Percentiles rank a stretch among this genome's conserved stretches.
phyloP scores from a whole-genome alignment of 92 coral and sea anemone genomes.

The Hydrozoanthus gracilis region DNA sequence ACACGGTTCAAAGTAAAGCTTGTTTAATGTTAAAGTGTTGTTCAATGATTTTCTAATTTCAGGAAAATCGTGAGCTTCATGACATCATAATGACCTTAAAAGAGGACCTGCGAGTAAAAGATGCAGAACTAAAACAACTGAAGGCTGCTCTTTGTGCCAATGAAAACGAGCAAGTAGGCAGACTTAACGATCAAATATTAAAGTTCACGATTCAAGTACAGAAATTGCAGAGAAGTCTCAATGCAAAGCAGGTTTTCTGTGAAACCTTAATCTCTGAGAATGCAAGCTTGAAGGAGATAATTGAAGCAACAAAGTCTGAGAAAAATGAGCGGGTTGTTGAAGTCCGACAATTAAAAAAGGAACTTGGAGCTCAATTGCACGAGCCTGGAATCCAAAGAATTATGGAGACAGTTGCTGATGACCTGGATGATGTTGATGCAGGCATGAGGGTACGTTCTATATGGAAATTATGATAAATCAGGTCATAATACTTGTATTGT shows the following conservation, averaged over 20 bases:
- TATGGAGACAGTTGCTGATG: slow-evolving; percentile 59
- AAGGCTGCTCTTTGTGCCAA: slow-evolving; percentile 61
- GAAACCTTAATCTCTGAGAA: slow-evolving; percentile 82
- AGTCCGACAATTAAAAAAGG: slow-evolving; percentile 60
- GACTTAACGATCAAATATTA: slow-evolving; percentile 65
- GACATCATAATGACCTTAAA: slow-evolving; percentile 74
- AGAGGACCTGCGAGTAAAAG: slow-evolving; percentile 67
- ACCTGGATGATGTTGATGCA: slow-evolving; percentile 58
- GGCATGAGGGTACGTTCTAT: slow-evolving; percentile 5
- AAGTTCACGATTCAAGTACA: slow-evolving; percentile 60
- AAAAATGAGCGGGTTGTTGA: slow-evolving; percentile 57
- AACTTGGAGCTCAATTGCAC: slow-evolving; percentile 62
- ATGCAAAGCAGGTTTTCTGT: slow-evolving; percentile 90
- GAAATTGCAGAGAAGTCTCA: slow-evolving; percentile 68
- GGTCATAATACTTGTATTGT: background rate
- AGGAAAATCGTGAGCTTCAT: slow-evolving; percentile 94
- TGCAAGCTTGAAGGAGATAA: slow-evolving; percentile 60
- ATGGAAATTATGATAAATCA: background rate
- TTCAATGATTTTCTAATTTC: background rate
- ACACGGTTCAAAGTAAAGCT: background rate
- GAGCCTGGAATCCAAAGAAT: slow-evolving; percentile 69
- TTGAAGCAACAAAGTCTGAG: slow-evolving; percentile 66
- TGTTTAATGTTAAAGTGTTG: background rate
- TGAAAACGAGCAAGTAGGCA: slow-evolving; percentile 58
- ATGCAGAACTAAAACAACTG: slow-evolving; percentile 66